phyloP scores from a whole-genome alignment of 1,140 invertebrate species.

The Pectinophora gossypiella region DNA sequence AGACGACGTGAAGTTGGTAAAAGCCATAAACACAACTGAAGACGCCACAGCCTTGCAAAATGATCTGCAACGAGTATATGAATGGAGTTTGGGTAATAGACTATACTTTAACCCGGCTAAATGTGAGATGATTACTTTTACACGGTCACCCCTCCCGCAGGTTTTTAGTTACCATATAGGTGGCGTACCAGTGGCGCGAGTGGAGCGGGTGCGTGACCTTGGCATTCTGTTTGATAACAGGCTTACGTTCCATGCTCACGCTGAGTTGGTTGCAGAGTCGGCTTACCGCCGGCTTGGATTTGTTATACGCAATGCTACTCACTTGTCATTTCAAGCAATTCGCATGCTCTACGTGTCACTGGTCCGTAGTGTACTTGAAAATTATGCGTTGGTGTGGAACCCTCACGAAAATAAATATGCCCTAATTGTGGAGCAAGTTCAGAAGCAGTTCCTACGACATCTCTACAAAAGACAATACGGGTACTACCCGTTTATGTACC shows the following conservation, averaged over 20 bases:
- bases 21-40: background rate
- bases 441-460: background rate
- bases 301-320: background rate
- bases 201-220: background rate
- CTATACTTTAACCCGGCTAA: background rate
- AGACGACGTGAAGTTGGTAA: background rate
- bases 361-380: background rate
- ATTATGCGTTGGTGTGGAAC: background rate
- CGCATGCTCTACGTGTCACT: background rate
- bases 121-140: slow-evolving; percentile 1
- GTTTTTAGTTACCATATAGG: background rate
- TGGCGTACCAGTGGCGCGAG: background rate
- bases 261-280: background rate
- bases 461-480: background rate
- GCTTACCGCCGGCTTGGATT: background rate
- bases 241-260: background rate
- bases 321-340: no score
- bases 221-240: background rate
- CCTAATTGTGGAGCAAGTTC: background rate
- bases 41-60: background rate
- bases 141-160: background rate
- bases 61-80: background rate
- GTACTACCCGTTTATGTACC: no score
- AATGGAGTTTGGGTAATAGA: no score
- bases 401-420: background rate